Conservation (phyloP, 2,888 invertebrate genomes). For the Leptopilina syphax region DNA sequence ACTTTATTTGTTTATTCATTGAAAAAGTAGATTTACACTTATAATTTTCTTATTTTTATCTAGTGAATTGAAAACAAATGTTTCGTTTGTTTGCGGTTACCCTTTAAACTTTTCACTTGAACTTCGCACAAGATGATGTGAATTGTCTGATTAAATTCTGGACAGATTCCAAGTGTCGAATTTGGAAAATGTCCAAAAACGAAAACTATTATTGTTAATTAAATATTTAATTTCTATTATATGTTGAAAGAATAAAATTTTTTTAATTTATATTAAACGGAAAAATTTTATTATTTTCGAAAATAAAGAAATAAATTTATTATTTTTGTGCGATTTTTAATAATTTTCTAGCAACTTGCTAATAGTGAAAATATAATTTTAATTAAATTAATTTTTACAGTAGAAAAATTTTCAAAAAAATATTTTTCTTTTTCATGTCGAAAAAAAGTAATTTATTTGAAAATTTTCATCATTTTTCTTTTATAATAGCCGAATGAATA, state of each 20-base stretch:
- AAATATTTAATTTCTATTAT: neutral
- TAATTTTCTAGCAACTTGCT: no score
- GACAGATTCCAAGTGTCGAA: neutral
- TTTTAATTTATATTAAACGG: neutral
- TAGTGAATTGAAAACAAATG: neutral
- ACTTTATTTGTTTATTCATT: neutral
- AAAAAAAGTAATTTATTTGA: conserved; percentile 7
- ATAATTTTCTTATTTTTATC: neutral
- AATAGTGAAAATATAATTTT: neutral
- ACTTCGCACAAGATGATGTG: neutral
- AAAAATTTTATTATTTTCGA: no score
- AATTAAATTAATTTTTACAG: neutral
- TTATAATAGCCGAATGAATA: conserved; percentile 26
- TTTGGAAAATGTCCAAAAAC: neutral
- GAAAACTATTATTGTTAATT: conserved; percentile 6
- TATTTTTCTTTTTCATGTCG: neutral
- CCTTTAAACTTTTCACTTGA: neutral
- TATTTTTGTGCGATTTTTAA: no score
- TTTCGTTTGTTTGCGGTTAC: neutral
- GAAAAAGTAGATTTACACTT: neutral
- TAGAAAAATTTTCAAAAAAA: neutral
- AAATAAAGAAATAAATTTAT: no score
- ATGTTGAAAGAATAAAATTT: neutral
- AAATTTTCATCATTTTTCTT: conserved; percentile 1
- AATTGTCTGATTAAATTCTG: conserved; percentile 7